Evolutionary conservation across 2,888 invertebrate species (phyloP).

Genomic region (Dolichopus griseipennis): DNA sequence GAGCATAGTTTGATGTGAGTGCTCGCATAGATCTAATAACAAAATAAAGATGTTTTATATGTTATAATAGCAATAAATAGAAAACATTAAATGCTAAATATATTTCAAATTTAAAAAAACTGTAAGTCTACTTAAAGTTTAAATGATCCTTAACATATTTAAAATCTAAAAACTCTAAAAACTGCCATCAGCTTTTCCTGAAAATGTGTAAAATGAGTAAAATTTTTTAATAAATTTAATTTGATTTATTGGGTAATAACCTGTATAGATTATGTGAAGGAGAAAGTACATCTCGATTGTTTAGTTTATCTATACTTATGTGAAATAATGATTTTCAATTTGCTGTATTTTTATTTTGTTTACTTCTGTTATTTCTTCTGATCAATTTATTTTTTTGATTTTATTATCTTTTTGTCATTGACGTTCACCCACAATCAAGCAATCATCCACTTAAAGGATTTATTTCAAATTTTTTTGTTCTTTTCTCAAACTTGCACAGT

Average conservation of each 20-base stretch:
- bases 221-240: background rate
- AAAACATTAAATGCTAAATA: too few relatives aligned
- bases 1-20: too few relatives aligned
- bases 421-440: conserved; percentile 33
- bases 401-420: conserved; percentile 5
- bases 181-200: too few relatives aligned
- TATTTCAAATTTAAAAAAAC: too few relatives aligned
- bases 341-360: background rate
- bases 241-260: background rate
- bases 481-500: background rate
- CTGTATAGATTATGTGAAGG: background rate
- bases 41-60: too few relatives aligned
- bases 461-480: conserved; percentile 23
- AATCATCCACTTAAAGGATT: conserved; percentile 35
- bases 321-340: background rate
- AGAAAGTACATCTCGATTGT: background rate
- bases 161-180: too few relatives aligned
- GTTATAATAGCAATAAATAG: too few relatives aligned
- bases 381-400: background rate
- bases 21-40: too few relatives aligned
- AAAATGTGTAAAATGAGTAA: too few relatives aligned
- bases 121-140: too few relatives aligned
- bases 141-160: too few relatives aligned
- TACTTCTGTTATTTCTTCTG: background rate
- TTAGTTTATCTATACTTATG: too few relatives aligned